Percentiles rank a stretch among this genome's conserved stretches.
These are phyloP conservation scores for Callaeas wilsoni DNA, from an alignment of 2,113 vertebrate species.

Conservation along the genomic window DNA sequence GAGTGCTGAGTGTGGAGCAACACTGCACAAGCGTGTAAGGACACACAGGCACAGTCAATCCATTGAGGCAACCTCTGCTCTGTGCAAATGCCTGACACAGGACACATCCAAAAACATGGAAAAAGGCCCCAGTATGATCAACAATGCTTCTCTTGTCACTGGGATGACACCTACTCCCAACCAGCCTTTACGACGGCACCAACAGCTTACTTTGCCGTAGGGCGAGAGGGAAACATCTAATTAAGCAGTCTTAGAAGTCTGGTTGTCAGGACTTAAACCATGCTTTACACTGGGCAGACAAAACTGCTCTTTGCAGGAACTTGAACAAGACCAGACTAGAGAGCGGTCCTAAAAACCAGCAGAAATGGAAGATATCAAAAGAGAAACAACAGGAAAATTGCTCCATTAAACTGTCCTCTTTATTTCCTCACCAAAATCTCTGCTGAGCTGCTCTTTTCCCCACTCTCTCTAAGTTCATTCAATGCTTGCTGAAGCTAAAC, in stretches of 20 bases:
- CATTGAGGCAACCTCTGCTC: not conserved
- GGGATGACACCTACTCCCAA: not conserved
- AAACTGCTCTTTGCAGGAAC: not conserved
- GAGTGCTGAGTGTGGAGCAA: not conserved
- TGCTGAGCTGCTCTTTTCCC: not conserved
- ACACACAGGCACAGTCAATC: not conserved
- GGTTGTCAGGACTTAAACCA: not conserved
- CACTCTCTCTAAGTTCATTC: not conserved
- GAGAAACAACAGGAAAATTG: not conserved
- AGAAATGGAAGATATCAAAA: not conserved
- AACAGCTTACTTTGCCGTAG: not conserved
- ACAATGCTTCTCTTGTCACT: not conserved
- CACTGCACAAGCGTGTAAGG: not conserved
- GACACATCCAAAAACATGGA: not conserved
- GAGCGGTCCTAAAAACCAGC: not conserved
- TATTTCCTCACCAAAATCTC: not conserved
- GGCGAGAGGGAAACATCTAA: constrained; percentile 2
- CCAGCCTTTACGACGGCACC: not conserved
- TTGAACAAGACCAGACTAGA: not conserved
- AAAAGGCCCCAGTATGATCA: not conserved
- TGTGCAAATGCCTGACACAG: not conserved
- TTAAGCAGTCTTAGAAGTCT: not conserved
- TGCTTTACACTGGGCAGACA: not conserved
- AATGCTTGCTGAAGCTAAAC: not conserved
- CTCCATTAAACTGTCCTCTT: not conserved